Evolutionary conservation across 2,113 vertebrate species (phyloP).

Genomic region (Acanthochromis polyacanthus): DNA sequence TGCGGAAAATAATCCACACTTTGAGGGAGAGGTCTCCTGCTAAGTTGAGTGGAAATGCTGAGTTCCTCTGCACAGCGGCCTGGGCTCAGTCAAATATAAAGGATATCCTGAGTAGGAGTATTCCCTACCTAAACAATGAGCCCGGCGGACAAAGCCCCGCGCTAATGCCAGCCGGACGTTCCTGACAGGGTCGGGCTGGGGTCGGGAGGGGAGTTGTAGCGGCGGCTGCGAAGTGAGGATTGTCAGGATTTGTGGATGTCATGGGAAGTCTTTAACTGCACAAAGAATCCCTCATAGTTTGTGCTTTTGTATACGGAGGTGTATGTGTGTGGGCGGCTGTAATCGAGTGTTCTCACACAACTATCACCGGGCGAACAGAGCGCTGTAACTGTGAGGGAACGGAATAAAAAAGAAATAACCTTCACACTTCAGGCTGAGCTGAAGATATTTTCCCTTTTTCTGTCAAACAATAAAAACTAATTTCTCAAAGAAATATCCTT

Average conservation of each 20-base stretch:
- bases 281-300: background rate
- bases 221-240: background rate
- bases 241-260: constrained; percentile 38
- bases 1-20: constrained; percentile 61
- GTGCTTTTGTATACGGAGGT: background rate
- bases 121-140: constrained; percentile 64
- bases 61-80: constrained; percentile 58
- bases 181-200: constrained; percentile 37
- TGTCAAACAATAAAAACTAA: constrained; percentile 17
- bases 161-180: constrained; percentile 62
- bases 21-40: constrained; percentile 39
- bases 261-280: constrained; percentile 20
- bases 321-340: constrained; percentile 5
- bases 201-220: background rate
- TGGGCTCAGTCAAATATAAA: constrained; percentile 63
- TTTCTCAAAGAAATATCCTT: background rate
- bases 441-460: background rate
- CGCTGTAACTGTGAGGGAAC: background rate
- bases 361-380: background rate
- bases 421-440: constrained; percentile 12
- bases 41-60: constrained; percentile 55
- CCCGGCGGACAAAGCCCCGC: constrained; percentile 36
- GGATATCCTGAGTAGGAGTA: constrained; percentile 74
- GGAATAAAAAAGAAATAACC: constrained; percentile 22
- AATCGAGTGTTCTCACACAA: background rate